phyloP scores from a whole-genome alignment of 2,888 invertebrate genomes.

The Pomacea canaliculata region DNA sequence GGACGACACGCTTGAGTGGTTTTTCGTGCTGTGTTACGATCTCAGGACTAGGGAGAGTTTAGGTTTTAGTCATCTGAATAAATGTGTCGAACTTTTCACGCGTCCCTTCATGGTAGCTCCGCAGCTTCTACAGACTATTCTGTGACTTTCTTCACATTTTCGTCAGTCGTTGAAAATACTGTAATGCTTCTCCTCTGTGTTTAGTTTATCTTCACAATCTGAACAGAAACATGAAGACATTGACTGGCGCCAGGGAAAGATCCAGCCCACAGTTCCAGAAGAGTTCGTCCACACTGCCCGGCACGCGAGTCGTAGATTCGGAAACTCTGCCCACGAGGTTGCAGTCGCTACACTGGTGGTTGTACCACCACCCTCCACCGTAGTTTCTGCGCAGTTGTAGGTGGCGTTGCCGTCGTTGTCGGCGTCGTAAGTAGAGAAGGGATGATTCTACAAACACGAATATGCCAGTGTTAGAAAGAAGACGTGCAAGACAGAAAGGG shows the following conservation, averaged over 20 bases:
- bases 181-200: no score
- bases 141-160: no score
- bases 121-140: no score
- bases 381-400: slow-evolving; percentile 16
- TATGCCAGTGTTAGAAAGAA: no score
- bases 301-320: neutral
- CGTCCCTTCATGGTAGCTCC: no score
- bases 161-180: no score
- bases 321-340: slow-evolving; percentile 15
- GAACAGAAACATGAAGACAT: slow-evolving; percentile 10
- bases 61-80: no score
- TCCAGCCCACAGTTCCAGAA: slow-evolving; percentile 19
- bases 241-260: neutral
- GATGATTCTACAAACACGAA: neutral
- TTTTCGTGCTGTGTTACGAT: no score
- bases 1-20: no score
- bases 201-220: neutral
- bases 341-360: slow-evolving; percentile 7
- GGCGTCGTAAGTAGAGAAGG: slow-evolving; percentile 11
- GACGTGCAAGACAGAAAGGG: no score
- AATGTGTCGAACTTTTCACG: no score
- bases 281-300: slow-evolving; percentile 13
- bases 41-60: no score
- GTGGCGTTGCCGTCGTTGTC: slow-evolving; percentile 21
- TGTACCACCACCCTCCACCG: slow-evolving; percentile 24